These are phyloP conservation scores for Euproctis similis DNA, from an alignment of 2,888 invertebrate species.

Conservation along the genomic window DNA sequence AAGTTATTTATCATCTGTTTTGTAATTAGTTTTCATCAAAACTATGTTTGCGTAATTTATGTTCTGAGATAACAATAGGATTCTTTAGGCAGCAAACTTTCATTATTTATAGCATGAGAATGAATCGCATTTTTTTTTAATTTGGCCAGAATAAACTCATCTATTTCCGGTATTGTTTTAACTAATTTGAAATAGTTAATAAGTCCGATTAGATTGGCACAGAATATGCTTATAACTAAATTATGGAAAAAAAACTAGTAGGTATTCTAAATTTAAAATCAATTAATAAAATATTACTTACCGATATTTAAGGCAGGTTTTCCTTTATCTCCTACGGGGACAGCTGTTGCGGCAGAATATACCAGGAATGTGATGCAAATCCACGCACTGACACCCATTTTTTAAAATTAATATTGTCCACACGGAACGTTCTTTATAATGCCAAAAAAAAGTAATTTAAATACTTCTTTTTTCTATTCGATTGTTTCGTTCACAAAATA, in stretches of 20 bases:
- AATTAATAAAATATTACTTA: too few species aligned
- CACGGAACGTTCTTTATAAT: slow-evolving; percentile 28
- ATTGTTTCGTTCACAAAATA: slow-evolving; percentile 31
- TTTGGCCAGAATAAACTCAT: too few species aligned
- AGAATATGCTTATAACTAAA: too few species aligned
- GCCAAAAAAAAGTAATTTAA: slow-evolving; percentile 12
- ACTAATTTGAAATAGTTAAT: too few species aligned
- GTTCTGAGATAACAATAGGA: too few species aligned
- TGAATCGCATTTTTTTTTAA: too few species aligned
- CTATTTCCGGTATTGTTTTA: too few species aligned
- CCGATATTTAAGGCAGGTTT: slow-evolving; percentile 44
- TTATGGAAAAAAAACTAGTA: too few species aligned
- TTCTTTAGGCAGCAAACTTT: too few species aligned
- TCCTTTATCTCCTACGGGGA: slow-evolving; percentile 48
- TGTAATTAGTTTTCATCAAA: slow-evolving; percentile 48
- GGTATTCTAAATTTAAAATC: too few species aligned
- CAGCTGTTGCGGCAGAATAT: slow-evolving; percentile 51
- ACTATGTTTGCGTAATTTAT: slow-evolving; percentile 52
- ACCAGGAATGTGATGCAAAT: slow-evolving; percentile 53
- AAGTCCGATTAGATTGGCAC: too few species aligned
- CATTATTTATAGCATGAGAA: too few species aligned
- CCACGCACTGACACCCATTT: slow-evolving; percentile 69
- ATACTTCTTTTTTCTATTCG: slow-evolving; percentile 3
- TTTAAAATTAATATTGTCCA: slow-evolving; percentile 33
- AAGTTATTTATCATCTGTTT: slow-evolving; percentile 49